phyloP scores from a whole-genome alignment of 2,888 invertebrate genomes.

The Helobdella robusta region DNA sequence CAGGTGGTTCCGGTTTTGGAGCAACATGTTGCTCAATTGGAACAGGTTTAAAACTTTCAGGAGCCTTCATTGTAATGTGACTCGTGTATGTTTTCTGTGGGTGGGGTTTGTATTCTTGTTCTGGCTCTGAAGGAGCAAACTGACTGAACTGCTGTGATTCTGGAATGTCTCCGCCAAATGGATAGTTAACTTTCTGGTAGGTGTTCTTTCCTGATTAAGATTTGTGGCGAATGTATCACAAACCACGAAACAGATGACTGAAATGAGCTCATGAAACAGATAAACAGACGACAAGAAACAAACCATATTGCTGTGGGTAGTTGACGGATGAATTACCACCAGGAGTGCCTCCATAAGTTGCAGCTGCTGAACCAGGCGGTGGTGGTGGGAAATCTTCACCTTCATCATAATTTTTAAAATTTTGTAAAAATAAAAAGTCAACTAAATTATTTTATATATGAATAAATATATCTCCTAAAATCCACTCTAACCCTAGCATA shows the following conservation, averaged over 20 bases:
- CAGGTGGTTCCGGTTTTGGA: conserved; percentile 40
- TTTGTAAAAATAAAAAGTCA: no score
- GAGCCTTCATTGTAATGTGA: conserved; percentile 37
- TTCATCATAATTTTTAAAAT: no score
- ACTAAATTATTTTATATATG: no score
- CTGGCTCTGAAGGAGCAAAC: conserved; percentile 35
- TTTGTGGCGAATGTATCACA: no score
- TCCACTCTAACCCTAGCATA: no score
- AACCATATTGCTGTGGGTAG: conserved; percentile 15
- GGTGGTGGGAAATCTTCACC: conserved; percentile 13
- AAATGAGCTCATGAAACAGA: no score
- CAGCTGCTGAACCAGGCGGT: conserved; percentile 6
- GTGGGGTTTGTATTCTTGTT: conserved; percentile 36
- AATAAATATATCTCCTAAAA: no score
- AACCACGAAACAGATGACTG: no score
- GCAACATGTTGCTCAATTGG: conserved; percentile 39
- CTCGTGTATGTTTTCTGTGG: conserved; percentile 35
- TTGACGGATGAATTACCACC: no score
- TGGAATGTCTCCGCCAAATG: conserved; percentile 30
- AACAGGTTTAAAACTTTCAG: conserved; percentile 41
- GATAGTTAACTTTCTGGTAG: conserved; percentile 25
- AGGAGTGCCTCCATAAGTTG: no score
- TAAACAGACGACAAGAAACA: background rate
- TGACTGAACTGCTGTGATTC: conserved; percentile 35
- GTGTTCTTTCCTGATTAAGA: background rate